Evolutionary conservation across 2,888 invertebrate genomes (phyloP), one percentile per base, ranked within the genome.

Genomic region (Drosophila anomelani): DNA sequence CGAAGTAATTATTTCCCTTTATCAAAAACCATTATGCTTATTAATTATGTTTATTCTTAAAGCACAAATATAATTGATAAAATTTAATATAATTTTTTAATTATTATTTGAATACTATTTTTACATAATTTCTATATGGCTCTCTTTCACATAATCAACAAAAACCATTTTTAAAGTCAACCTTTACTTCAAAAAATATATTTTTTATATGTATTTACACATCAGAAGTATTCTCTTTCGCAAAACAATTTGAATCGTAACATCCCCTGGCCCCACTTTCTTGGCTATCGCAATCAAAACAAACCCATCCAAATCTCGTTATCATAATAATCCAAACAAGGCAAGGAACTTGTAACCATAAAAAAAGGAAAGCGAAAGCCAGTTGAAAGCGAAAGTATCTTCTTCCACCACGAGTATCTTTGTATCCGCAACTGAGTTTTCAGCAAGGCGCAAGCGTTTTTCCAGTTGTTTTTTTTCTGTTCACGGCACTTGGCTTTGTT

Each of bases 351-450:
- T n/a, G 43, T 43, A 49, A 54, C 44, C 61, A 70, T 73, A 54
- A 53, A 49, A 55, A 55, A 41, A 20, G 17, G 39, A 87, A 84
- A 84, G 49, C 74, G 68, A 82, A 79, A 81, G 73, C 62, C 69
- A 72, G 73, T 83, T 73, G 71, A 82, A 85, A 82, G 55, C 75
- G 80, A 88, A 81, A 88, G 82, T 85, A 72, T 81, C 59, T 74
- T 53, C 49, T 26, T 15, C 62, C 39, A 43, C 29, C 23, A 26
- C 10, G n/a, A 68, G 70, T 76, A 70, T 76, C 49, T 79, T 61
- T 61, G 64, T 59, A 57, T 60, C 56, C 67, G 63, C 59, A 62
- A 67, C 36, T 61, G 47, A 69, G 64, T 69, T 39, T 76, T 59
- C 69, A 70, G 70, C 71, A 61, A 67, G 53, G 70, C 79, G 63